These are phyloP conservation scores for Pocillopora damicornis DNA, from an alignment of 64 coral and sea anemone genomes.

Conservation along the genomic window DNA sequence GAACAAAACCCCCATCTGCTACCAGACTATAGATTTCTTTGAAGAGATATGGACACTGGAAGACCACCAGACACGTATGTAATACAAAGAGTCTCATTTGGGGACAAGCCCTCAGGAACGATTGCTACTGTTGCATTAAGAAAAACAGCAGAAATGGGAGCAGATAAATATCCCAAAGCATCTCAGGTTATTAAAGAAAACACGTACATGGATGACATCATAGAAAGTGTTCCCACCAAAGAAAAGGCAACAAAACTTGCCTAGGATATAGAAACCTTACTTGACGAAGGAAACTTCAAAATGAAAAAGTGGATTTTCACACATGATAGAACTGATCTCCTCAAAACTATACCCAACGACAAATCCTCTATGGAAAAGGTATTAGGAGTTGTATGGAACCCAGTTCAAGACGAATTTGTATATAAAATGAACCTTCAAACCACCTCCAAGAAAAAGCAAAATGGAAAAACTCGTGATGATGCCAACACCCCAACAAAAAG, in stretches of 20 bases:
- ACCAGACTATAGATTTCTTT: slow-evolving; percentile 20
- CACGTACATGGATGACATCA: slow-evolving; percentile 13
- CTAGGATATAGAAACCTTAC: slow-evolving; percentile 31
- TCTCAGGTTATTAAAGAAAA: not conserved
- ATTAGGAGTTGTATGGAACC: slow-evolving; percentile 27
- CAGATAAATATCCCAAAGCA: not conserved
- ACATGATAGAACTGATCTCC: not conserved
- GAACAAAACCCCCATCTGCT: too few relatives aligned
- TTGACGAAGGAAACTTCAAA: slow-evolving; percentile 32
- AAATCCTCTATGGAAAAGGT: slow-evolving; percentile 41
- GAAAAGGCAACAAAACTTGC: slow-evolving; percentile 1
- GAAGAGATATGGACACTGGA: slow-evolving; percentile 23
- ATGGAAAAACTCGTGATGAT: not conserved
- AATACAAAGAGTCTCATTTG: slow-evolving; percentile 49
- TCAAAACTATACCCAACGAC: slow-evolving; percentile 7
- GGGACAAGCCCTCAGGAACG: not conserved
- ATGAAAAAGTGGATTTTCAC: slow-evolving; percentile 49
- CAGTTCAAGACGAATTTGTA: not conserved
- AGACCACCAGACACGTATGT: slow-evolving; percentile 18
- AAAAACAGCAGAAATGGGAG: too few relatives aligned
- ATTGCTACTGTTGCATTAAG: too few relatives aligned
- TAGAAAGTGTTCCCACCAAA: not conserved
- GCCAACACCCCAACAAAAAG: not conserved
- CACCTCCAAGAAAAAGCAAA: not conserved
- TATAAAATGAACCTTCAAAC: not conserved